A percentile compares a stretch with the other conserved stretches of the same genome.
phyloP scores from a whole-genome alignment of 2,888 invertebrate genomes.

The Plemyria rubiginata region DNA sequence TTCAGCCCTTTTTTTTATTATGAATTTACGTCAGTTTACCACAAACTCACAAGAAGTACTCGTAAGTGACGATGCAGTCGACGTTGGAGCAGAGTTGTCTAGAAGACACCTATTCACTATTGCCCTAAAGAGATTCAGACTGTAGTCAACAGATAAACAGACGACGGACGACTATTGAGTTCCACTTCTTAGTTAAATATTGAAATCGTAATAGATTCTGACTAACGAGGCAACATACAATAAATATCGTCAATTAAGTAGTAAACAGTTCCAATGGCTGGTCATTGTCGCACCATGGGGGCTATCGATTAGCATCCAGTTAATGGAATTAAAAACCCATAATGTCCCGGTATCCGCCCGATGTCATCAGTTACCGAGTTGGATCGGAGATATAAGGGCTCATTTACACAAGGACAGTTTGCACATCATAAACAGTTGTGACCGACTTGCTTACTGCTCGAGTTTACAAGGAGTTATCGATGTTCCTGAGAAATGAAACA shows the following conservation, averaged over 20 bases:
- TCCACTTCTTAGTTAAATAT: neutral
- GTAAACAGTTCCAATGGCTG: slow-evolving; percentile 37
- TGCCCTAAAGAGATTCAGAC: no score
- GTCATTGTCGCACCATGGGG: slow-evolving; percentile 51
- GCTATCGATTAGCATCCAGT: slow-evolving; percentile 53
- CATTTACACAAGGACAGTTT: slow-evolving; percentile 25
- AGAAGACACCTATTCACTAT: no score
- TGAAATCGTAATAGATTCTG: slow-evolving; percentile 1
- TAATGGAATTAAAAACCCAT: slow-evolving; percentile 65
- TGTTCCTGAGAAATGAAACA: neutral
- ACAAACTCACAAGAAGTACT: no score
- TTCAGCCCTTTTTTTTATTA: no score
- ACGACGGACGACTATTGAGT: neutral
- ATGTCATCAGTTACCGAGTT: slow-evolving; percentile 35
- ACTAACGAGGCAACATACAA: slow-evolving; percentile 6
- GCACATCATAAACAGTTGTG: neutral
- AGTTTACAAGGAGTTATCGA: neutral
- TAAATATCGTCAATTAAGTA: slow-evolving; percentile 35
- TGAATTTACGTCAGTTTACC: no score
- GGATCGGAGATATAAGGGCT: slow-evolving; percentile 24
- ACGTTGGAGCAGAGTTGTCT: no score
- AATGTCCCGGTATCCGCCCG: slow-evolving; percentile 42
- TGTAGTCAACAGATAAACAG: no score
- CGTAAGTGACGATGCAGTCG: no score
- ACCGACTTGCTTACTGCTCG: neutral